These are phyloP conservation scores for Aspidiotus destructor DNA, from an alignment of 2,888 invertebrate species.

Conservation along the genomic window DNA sequence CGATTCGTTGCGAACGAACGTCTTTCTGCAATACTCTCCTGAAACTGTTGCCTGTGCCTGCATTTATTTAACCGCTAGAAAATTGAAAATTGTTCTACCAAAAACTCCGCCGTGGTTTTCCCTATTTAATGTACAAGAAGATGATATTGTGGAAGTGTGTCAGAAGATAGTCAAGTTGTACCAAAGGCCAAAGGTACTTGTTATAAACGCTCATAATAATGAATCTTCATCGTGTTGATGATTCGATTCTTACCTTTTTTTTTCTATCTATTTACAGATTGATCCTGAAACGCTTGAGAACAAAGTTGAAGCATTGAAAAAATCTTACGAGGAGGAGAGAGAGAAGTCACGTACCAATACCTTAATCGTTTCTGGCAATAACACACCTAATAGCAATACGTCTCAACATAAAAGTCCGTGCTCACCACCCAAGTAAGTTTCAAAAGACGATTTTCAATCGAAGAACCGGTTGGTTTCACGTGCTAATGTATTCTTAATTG, in stretches of 20 bases:
- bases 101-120: slow-evolving; percentile 82
- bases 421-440: slow-evolving; percentile 27
- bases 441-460: not conserved
- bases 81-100: slow-evolving; percentile 74
- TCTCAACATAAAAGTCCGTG: slow-evolving; percentile 11
- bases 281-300: slow-evolving; percentile 20
- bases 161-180: slow-evolving; percentile 73
- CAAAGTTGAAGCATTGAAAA: slow-evolving; percentile 20
- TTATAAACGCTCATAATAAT: slow-evolving; percentile 38
- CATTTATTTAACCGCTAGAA: slow-evolving; percentile 87
- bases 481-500: not conserved
- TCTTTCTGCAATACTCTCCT: slow-evolving; percentile 89
- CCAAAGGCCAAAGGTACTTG: slow-evolving; percentile 63
- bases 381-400: slow-evolving; percentile 27
- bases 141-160: slow-evolving; percentile 74
- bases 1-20: slow-evolving; percentile 91
- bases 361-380: slow-evolving; percentile 16
- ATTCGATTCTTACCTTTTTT: not conserved
- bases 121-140: slow-evolving; percentile 73
- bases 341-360: slow-evolving; percentile 6
- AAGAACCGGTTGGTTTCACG: not conserved
- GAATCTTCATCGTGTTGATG: not conserved
- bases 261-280: slow-evolving; percentile 1
- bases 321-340: slow-evolving; percentile 24
- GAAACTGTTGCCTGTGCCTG: slow-evolving; percentile 99